phyloP scores from a whole-genome alignment of 2,888 invertebrate genomes.

The Carcina quercana region DNA sequence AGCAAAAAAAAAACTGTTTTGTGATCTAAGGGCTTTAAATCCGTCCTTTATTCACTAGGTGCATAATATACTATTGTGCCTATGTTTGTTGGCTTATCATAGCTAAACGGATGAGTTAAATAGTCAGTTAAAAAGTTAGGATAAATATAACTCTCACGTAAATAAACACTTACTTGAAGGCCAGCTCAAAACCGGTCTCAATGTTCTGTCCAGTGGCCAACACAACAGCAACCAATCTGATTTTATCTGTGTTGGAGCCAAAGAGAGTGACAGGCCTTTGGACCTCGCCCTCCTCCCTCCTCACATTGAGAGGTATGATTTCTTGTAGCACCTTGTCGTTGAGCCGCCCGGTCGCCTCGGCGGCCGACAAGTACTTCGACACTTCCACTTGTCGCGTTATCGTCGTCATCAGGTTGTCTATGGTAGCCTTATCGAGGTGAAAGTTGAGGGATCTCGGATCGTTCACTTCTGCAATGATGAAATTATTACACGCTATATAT shows the following conservation, averaged over 20 bases:
- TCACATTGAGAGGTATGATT: constrained; percentile 41
- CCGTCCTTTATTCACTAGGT: too few species aligned
- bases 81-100: too few species aligned
- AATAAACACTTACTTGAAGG: constrained; percentile 73
- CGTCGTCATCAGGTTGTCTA: constrained; percentile 85
- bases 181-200: constrained; percentile 81
- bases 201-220: constrained; percentile 79
- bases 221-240: constrained; percentile 79
- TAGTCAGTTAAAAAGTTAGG: too few species aligned
- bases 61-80: too few species aligned
- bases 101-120: too few species aligned
- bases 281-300: constrained; percentile 27
- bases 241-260: constrained; percentile 79
- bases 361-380: constrained; percentile 79
- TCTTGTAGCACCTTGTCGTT: constrained; percentile 49
- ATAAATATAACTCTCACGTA: too few species aligned
- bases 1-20: too few species aligned
- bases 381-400: constrained; percentile 88
- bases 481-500: neutral
- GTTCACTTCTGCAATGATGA: constrained; percentile 44
- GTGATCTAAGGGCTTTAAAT: too few species aligned
- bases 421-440: constrained; percentile 80
- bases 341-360: constrained; percentile 72
- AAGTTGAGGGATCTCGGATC: constrained; percentile 76
- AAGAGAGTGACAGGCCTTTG: constrained; percentile 80